Conservation (phyloP, 2,113 vertebrate genomes). For the Oryzias celebensis region DNA sequence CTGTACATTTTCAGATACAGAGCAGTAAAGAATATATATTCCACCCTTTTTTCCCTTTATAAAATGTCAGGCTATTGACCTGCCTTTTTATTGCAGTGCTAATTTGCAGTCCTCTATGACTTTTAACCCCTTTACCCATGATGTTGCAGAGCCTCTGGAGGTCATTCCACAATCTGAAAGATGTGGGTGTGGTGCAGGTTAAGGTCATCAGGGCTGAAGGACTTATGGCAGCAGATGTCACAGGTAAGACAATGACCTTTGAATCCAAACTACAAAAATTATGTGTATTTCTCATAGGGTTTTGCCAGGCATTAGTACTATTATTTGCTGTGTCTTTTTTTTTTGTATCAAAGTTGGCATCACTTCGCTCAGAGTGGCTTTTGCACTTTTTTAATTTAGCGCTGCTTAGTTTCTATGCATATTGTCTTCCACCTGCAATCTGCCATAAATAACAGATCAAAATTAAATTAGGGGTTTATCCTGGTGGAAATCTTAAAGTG, state of each 20-base stretch:
- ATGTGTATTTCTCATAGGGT: conserved; percentile 6
- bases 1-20: conserved; percentile 60
- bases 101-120: conserved; percentile 60
- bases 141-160: conserved; percentile 86
- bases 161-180: conserved; percentile 91
- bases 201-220: conserved; percentile 97
- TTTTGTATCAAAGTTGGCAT: too few species aligned
- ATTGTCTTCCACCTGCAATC: conserved; percentile 24
- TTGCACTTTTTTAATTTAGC: too few species aligned
- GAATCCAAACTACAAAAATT: conserved; percentile 12
- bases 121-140: conserved; percentile 57
- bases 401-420: not conserved
- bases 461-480: conserved; percentile 52
- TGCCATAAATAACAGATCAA: conserved; percentile 37
- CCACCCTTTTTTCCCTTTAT: conserved; percentile 67
- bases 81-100: conserved; percentile 56
- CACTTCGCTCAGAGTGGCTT: too few species aligned
- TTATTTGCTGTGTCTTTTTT: too few species aligned
- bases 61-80: conserved; percentile 74
- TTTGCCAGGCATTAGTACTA: not conserved
- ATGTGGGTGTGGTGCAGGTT: conserved; percentile 96
- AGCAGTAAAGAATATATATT: conserved; percentile 61
- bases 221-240: conserved; percentile 97
- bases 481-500: conserved; percentile 39
- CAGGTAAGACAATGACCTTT: conserved; percentile 78